Evolutionary conservation across 2,113 vertebrate genomes (phyloP).

Genomic region (Dicentrarchus labrax): DNA sequence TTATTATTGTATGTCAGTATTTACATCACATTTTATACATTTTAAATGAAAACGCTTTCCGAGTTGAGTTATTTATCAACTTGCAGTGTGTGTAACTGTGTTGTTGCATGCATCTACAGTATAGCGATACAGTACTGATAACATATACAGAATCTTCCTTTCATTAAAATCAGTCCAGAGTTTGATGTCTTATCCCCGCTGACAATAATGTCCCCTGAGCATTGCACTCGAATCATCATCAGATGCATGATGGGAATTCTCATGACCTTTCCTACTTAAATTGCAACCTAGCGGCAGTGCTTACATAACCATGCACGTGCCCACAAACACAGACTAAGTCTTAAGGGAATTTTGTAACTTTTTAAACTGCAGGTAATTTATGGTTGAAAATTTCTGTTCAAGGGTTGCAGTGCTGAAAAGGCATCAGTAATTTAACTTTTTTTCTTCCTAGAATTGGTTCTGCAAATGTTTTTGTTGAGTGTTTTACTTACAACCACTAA

Average conservation of each 20-base stretch:
- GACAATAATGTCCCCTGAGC: not conserved
- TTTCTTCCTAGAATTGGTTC: not conserved
- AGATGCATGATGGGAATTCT: conserved; percentile 12
- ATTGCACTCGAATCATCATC: not conserved
- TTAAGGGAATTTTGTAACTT: not conserved
- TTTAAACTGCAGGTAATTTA: not conserved
- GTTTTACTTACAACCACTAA: too few relatives aligned
- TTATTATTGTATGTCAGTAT: not conserved
- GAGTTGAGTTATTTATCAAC: not conserved
- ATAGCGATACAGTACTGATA: not conserved
- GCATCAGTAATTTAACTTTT: not conserved
- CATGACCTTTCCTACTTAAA: conserved; percentile 14
- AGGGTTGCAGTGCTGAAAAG: not conserved
- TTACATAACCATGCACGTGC: conserved; percentile 14
- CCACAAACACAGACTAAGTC: not conserved
- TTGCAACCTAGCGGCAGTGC: not conserved
- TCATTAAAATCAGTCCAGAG: not conserved
- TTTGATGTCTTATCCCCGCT: not conserved
- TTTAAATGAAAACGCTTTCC: not conserved
- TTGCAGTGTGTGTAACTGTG: not conserved
- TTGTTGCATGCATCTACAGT: not conserved
- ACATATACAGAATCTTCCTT: not conserved
- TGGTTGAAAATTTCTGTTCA: not conserved
- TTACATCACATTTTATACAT: not conserved
- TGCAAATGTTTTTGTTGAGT: not conserved